These are phyloP conservation scores for Petrophora chlorosata DNA, from an alignment of 2,888 invertebrate species.

Conservation along the genomic window DNA sequence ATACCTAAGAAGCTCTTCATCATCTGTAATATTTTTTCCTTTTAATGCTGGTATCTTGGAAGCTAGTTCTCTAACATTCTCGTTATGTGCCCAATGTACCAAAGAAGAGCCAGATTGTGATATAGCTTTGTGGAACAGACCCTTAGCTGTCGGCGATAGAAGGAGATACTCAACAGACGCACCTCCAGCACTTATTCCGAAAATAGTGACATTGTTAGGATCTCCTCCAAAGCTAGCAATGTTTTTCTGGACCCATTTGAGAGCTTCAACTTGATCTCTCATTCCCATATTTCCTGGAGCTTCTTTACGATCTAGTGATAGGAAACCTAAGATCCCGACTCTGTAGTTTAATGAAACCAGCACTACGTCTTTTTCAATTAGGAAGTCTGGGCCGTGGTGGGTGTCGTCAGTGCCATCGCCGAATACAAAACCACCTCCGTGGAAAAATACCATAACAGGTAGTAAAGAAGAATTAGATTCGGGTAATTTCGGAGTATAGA, in stretches of 20 bases:
- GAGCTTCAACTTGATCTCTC: conserved; percentile 78
- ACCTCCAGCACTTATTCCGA: conserved; percentile 81
- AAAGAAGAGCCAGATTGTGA: conserved; percentile 81
- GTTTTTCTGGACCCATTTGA: conserved; percentile 80
- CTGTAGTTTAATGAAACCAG: conserved; percentile 74
- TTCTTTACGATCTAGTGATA: conserved; percentile 65
- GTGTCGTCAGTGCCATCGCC: conserved; percentile 70
- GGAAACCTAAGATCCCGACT: conserved; percentile 73
- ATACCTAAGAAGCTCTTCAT: conserved; percentile 55
- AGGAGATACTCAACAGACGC: conserved; percentile 74
- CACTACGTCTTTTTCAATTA: conserved; percentile 70
- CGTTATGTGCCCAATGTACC: conserved; percentile 73
- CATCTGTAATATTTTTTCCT: conserved; percentile 46
- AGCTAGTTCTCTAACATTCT: conserved; percentile 55
- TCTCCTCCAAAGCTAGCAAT: conserved; percentile 77
- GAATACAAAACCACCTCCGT: conserved; percentile 76
- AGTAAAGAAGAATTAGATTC: conserved; percentile 34
- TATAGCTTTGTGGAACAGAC: conserved; percentile 81
- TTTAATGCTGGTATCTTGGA: conserved; percentile 55
- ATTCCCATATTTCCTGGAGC: conserved; percentile 79
- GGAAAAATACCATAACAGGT: conserved; percentile 77
- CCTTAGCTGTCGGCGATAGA: conserved; percentile 70
- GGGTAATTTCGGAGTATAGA: conserved; percentile 84
- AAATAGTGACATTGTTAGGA: conserved; percentile 75
- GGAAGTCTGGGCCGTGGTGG: conserved; percentile 69